These are phyloP conservation scores for Chunga burmeisteri DNA, from an alignment of 2,113 vertebrate genomes.

Conservation along the genomic window DNA sequence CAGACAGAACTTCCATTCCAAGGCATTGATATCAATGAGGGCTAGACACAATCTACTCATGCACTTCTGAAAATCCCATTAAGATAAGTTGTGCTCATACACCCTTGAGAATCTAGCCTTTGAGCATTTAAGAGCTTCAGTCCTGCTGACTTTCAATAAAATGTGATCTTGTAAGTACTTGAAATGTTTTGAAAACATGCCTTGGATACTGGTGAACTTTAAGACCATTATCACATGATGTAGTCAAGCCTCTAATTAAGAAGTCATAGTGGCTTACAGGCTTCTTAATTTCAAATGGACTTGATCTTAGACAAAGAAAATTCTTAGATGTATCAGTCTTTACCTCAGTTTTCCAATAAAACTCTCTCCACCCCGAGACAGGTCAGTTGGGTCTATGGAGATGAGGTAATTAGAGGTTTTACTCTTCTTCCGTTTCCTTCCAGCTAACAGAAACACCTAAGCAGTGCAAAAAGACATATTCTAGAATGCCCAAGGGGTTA, in stretches of 20 bases:
- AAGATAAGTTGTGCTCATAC: neutral
- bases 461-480: constrained; percentile 1
- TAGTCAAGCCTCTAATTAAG: neutral
- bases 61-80: neutral
- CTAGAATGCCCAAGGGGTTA: neutral
- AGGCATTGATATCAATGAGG: neutral
- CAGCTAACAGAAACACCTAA: constrained; percentile 95
- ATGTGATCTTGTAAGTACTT: neutral
- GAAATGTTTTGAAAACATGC: neutral
- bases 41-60: neutral
- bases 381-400: constrained; percentile 96
- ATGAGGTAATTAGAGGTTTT: constrained; percentile 99
- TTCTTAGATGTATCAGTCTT: neutral
- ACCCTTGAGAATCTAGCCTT: neutral
- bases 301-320: neutral
- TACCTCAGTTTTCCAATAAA: constrained; percentile 98
- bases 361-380: constrained; percentile 96
- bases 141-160: neutral
- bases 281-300: neutral
- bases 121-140: neutral
- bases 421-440: constrained; percentile 98
- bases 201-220: neutral
- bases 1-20: neutral
- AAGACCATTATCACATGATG: neutral
- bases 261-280: neutral